phyloP scores from a whole-genome alignment of 2,888 invertebrate species.

The Therioaphis trifolii region DNA sequence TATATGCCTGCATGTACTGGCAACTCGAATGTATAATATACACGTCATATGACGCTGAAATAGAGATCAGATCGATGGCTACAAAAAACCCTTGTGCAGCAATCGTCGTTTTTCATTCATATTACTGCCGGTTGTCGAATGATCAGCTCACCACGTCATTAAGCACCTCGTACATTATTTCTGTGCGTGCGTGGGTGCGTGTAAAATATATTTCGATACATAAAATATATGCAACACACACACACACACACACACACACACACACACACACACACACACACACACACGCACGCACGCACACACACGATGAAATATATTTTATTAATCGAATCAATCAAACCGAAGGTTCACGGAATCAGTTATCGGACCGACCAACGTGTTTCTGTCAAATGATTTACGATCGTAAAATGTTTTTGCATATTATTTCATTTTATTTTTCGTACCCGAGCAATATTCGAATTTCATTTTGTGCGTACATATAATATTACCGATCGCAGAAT shows the following conservation, averaged over 20 bases:
- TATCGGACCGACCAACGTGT: not conserved
- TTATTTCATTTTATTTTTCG: not conserved
- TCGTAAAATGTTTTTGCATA: not conserved
- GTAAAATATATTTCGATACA: too few species aligned
- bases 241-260: not conserved
- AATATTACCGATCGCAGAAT: not conserved
- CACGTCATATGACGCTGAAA: too few species aligned
- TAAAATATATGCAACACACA: not conserved
- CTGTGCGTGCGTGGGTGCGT: too few species aligned
- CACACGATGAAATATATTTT: not conserved
- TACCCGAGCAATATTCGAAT: not conserved
- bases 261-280: not conserved
- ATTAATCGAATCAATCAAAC: constrained; percentile 32
- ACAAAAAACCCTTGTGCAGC: too few species aligned
- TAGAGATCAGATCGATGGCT: too few species aligned
- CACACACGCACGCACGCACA: too few species aligned
- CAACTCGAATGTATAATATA: too few species aligned
- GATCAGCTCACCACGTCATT: too few species aligned
- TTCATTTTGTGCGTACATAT: not conserved
- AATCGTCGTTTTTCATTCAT: too few species aligned
- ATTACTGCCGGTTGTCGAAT: too few species aligned
- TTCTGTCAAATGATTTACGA: constrained; percentile 40
- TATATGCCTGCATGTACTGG: too few species aligned
- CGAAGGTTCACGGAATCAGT: not conserved
- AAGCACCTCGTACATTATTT: too few species aligned